Percentiles rank a stretch among this genome's conserved stretches.
phyloP scores from a whole-genome alignment of 2,113 vertebrate genomes.

The Otolemur garnettii region DNA sequence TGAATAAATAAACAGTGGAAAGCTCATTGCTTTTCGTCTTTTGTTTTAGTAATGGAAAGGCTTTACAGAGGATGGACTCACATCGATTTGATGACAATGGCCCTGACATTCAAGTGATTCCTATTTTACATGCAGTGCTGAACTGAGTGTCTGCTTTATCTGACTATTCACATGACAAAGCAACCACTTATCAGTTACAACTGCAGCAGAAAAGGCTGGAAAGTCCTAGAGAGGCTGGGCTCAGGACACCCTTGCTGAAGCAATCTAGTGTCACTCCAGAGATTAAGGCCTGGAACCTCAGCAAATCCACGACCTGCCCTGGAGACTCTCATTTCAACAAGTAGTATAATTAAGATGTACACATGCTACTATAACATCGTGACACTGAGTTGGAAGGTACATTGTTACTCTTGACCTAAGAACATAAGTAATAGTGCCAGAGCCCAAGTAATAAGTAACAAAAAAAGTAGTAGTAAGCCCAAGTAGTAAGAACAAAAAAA shows the following conservation, averaged over 20 bases:
- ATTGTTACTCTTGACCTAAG: not conserved
- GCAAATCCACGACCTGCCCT: not conserved
- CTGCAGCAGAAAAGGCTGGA: not conserved
- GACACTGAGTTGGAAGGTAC: not conserved
- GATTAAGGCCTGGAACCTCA: not conserved
- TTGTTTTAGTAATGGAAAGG: conserved; percentile 54
- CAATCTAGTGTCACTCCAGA: not conserved
- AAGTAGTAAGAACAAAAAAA: not conserved
- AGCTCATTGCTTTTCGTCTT: not conserved
- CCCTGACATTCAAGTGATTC: conserved; percentile 62
- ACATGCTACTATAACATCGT: not conserved
- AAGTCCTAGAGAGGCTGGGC: not conserved
- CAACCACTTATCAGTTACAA: conserved; percentile 16
- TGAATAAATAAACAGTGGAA: not conserved
- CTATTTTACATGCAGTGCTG: conserved; percentile 22
- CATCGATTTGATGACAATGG: conserved; percentile 27
- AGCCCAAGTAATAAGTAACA: no score
- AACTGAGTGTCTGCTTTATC: conserved; percentile 39
- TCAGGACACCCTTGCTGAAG: not conserved
- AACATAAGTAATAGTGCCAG: not conserved
- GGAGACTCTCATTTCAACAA: not conserved
- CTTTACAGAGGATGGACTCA: conserved; percentile 4
- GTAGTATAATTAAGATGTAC: not conserved
- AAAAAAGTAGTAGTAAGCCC: not conserved
- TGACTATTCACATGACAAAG: conserved; percentile 29